phyloP scores from a whole-genome alignment of 2,888 invertebrate species.

The Branchipolynoe longqiensis region DNA sequence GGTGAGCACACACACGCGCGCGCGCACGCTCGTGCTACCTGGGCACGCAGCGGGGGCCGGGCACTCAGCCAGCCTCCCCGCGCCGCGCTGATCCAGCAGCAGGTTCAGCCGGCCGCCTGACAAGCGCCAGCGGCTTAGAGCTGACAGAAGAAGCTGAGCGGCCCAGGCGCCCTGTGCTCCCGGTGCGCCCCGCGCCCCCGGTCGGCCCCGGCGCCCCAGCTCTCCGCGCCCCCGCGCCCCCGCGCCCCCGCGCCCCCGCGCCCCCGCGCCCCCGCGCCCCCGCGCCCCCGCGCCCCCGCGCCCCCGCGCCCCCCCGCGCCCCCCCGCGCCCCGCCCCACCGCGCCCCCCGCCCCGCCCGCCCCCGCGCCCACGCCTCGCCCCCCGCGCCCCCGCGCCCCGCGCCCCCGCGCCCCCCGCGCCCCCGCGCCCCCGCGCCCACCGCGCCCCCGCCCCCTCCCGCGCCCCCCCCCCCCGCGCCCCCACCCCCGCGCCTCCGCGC shows the following conservation, averaged over 20 bases:
- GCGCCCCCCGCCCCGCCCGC: not conserved
- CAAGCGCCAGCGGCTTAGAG: constrained; percentile 20
- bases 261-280: too few relatives aligned
- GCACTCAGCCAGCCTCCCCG: constrained; percentile 30
- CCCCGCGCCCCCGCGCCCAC: not conserved
- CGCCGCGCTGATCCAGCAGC: not conserved
- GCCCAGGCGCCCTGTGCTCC: too few relatives aligned
- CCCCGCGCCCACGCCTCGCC: not conserved
- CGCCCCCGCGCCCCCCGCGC: not conserved
- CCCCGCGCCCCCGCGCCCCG: not conserved
- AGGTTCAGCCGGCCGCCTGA: constrained; percentile 11
- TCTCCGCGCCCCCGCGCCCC: too few relatives aligned
- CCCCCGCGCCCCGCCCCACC: constrained; percentile 15
- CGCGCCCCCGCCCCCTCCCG: too few relatives aligned
- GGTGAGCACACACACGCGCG: too few relatives aligned
- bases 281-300: too few relatives aligned
- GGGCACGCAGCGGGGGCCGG: not conserved
- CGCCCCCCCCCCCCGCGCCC: too few relatives aligned
- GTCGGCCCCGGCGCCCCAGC: too few relatives aligned
- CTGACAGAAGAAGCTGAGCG: too few relatives aligned
- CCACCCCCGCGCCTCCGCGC: too few relatives aligned
- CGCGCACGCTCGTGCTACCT: not conserved
- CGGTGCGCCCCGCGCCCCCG: too few relatives aligned
- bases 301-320: constrained; percentile 1
- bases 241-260: too few relatives aligned